Evolutionary conservation across 2,888 invertebrate species (phyloP).

Genomic region (Stenurella melanura): DNA sequence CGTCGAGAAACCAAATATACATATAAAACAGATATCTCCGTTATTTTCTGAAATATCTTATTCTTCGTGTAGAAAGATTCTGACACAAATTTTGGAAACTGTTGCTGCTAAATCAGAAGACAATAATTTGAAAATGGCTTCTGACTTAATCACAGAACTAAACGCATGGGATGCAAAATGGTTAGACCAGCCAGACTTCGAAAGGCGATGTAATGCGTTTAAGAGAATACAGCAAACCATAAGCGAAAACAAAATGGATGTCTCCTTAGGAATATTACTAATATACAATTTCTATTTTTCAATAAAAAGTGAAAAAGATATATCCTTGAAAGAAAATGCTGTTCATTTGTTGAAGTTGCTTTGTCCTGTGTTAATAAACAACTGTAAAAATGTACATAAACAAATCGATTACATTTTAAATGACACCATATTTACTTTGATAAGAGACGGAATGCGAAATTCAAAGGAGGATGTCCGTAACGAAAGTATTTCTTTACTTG

Average conservation of each 20-base stretch:
- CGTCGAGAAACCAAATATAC: slow-evolving; percentile 79
- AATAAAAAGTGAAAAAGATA: slow-evolving; percentile 86
- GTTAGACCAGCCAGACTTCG: slow-evolving; percentile 96
- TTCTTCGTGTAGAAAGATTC: slow-evolving; percentile 80
- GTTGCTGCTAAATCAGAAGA: slow-evolving; percentile 76
- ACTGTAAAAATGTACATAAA: slow-evolving; percentile 74
- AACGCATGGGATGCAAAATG: slow-evolving; percentile 92
- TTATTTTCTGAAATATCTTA: slow-evolving; percentile 82
- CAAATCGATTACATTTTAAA: slow-evolving; percentile 83
- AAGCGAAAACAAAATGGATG: slow-evolving; percentile 74
- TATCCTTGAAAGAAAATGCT: slow-evolving; percentile 87
- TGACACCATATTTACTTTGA: slow-evolving; percentile 82
- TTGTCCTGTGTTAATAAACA: slow-evolving; percentile 79
- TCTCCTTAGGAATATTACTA: slow-evolving; percentile 82
- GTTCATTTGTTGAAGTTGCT: slow-evolving; percentile 83
- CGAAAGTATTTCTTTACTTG: slow-evolving; percentile 87
- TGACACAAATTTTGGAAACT: slow-evolving; percentile 79
- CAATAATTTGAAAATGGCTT: slow-evolving; percentile 70
- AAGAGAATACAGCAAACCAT: slow-evolving; percentile 79
- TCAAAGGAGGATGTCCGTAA: slow-evolving; percentile 83
- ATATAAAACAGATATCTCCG: slow-evolving; percentile 82
- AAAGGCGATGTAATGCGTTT: slow-evolving; percentile 86
- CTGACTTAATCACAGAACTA: slow-evolving; percentile 79
- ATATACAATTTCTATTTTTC: slow-evolving; percentile 89
- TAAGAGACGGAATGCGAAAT: slow-evolving; percentile 83